Evolutionary conservation across 2,113 vertebrate genomes (phyloP).

Genomic region (Podiceps cristatus): DNA sequence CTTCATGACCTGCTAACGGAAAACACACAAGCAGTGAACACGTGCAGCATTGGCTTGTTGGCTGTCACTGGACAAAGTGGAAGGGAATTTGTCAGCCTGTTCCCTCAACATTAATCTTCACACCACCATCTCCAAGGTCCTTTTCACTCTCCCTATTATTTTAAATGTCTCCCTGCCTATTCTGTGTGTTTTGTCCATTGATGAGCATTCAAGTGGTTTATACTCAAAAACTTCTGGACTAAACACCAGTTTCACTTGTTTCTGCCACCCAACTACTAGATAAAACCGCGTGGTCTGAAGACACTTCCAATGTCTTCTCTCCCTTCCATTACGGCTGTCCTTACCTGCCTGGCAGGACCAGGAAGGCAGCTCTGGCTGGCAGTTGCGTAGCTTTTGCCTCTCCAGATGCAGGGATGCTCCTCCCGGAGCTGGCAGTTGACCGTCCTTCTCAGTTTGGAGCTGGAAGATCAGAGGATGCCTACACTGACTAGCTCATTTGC

Average conservation of each 20-base stretch:
- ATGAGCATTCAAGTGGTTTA: neutral
- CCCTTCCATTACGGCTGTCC: neutral
- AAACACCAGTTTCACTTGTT: neutral
- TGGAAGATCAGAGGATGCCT: neutral
- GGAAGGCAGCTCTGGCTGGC: neutral
- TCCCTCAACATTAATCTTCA: neutral
- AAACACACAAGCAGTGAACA: constrained; percentile 59
- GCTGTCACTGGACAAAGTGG: neutral
- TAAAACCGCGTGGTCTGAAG: neutral
- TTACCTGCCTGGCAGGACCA: neutral
- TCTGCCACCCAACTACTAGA: neutral
- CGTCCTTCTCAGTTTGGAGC: neutral
- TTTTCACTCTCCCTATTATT: neutral
- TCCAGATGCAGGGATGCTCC: neutral
- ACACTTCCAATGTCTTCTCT: neutral
- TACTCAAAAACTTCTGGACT: neutral
- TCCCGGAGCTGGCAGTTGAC: neutral
- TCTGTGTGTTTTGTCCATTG: neutral
- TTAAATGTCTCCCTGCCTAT: neutral
- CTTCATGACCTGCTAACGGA: constrained; percentile 63
- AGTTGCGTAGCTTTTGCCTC: neutral
- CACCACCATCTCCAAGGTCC: neutral
- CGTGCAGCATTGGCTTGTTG: neutral
- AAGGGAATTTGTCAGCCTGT: neutral
- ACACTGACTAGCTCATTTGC: neutral